Conservation (phyloP, 2,888 invertebrate genomes). For the Serrognathus titanus region DNA sequence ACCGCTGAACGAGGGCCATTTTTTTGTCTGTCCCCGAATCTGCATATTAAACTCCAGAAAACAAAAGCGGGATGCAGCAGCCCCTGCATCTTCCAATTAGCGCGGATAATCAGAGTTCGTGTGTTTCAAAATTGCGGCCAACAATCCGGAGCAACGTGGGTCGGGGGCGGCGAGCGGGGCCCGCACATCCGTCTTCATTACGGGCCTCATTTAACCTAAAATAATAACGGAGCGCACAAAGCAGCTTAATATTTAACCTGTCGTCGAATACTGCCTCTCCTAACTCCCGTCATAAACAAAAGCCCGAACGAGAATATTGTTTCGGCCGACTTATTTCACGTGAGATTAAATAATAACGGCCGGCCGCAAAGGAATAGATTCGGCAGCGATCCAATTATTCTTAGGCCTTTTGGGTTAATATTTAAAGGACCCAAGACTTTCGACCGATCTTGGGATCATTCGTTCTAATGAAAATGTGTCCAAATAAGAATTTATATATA, state of each 20-base stretch:
- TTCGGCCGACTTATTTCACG: conserved; percentile 17
- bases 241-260: conserved; percentile 34
- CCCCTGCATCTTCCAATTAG: conserved; percentile 17
- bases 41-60: too few relatives aligned
- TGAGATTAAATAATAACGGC: conserved; percentile 20
- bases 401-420: too few relatives aligned
- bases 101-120: conserved; percentile 23
- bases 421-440: not conserved
- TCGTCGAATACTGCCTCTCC: conserved; percentile 18
- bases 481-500: too few relatives aligned
- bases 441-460: too few relatives aligned
- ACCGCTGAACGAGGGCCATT: too few relatives aligned
- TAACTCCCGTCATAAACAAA: conserved; percentile 20
- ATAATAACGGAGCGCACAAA: conserved; percentile 35
- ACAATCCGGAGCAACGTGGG: conserved; percentile 16
- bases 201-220: conserved; percentile 35
- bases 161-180: conserved; percentile 21
- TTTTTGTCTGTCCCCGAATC: too few relatives aligned
- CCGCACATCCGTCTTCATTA: conserved; percentile 37
- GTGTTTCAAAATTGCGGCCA: conserved; percentile 19
- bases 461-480: too few relatives aligned
- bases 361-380: not conserved
- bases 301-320: conserved; percentile 12
- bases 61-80: not conserved
- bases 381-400: too few relatives aligned